Base-by-base conservation (phyloP, 2,888 invertebrate species). In the Agrochola macilenta region DNA sequence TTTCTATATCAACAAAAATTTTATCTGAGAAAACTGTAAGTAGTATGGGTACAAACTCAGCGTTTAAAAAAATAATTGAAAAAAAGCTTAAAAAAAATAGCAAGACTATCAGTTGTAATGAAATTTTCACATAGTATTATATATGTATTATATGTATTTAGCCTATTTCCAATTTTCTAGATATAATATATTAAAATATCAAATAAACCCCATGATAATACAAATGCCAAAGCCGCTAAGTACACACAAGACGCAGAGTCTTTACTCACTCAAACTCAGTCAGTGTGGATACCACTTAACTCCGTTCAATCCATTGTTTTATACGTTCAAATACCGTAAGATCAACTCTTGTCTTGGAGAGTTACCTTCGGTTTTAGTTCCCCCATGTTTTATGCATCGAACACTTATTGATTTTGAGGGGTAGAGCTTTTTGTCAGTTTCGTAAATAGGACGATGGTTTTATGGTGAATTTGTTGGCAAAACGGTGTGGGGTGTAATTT, bases 301-400 rank as follows among this genome's bases (percentile, higher is more conserved):
- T 75, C 69, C n/a, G 17, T 12, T 5, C 69, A 75, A 85, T 78
- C 80, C 78, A 81, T 79, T 82, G 82, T 86, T 81, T 82, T 86
- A 88, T 81, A 74, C 81, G 80, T 78, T 83, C 83, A 85, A 84
- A 81, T 84, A 86, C 80, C 80, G 73, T 77, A 78, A 78, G 82
- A 83, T 85, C 86, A 78, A 84, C 88, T 86, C 83, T 80, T 66
- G 87, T 76, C 80, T 83, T 70, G 66, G 58, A 79, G 74, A 81
- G 82, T 75, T 86, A 82, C 84, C 85, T 74, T 79, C 75, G 84
- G 79, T 87, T 85, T 79, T 75, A 88, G 86, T 81, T 86, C 75
- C 61, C 64, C 84, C 81, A 90, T 90, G 90, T 91, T 89, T 91
- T 89, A 91, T 91, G 89, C 90, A 91, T 89, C 35, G 63, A 77